These are phyloP conservation scores for Lasioglossum villosulum DNA, from an alignment of 2,888 invertebrate genomes.

Conservation along the genomic window DNA sequence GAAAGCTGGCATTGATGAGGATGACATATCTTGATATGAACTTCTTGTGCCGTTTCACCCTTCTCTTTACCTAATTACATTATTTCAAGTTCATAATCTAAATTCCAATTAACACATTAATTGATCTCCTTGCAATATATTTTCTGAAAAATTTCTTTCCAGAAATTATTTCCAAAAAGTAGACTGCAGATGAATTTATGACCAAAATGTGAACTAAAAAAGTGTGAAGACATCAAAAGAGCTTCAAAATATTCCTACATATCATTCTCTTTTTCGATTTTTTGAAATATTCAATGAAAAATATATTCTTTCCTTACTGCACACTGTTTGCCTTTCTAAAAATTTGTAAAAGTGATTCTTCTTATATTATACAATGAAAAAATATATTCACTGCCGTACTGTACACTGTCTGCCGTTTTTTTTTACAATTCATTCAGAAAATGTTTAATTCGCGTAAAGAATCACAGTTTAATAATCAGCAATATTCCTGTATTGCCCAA, in stretches of 20 bases:
- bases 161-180: not conserved
- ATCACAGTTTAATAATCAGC: not conserved
- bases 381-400: too few relatives aligned
- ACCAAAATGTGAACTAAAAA: too few relatives aligned
- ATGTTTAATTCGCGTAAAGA: not conserved
- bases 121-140: not conserved
- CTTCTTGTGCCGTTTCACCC: not conserved
- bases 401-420: too few relatives aligned
- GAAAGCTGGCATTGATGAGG: not conserved
- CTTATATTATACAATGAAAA: too few relatives aligned
- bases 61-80: not conserved
- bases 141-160: not conserved
- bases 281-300: too few relatives aligned
- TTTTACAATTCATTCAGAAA: too few relatives aligned
- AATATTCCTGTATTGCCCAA: not conserved
- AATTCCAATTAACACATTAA: not conserved
- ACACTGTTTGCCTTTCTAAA: too few relatives aligned
- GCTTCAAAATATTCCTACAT: too few relatives aligned
- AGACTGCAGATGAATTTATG: too few relatives aligned
- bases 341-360: not conserved
- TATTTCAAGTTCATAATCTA: not conserved
- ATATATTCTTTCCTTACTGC: too few relatives aligned
- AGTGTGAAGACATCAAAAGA: too few relatives aligned
- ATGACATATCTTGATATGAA: conserved; percentile 30
- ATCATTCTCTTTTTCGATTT: too few relatives aligned